Conservation (phyloP, 2,797 vertebrate species). For the Phylloscopus collybita region DNA sequence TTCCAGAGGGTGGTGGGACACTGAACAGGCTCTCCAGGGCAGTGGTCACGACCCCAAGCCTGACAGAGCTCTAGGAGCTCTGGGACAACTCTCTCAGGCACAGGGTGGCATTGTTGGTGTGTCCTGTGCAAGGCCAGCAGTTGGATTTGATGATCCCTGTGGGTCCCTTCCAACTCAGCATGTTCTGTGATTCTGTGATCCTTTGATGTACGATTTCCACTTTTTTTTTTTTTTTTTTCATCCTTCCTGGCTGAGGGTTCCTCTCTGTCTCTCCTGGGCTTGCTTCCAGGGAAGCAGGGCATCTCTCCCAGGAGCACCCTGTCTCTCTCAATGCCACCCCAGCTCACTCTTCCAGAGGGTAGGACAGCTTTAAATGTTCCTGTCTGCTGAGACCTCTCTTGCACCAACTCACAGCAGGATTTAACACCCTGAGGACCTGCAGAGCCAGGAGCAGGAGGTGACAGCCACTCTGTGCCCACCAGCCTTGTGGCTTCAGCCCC, state of each 20-base stretch:
- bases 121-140: background rate
- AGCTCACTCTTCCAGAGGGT: background rate
- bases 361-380: background rate
- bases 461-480: background rate
- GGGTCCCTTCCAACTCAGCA: background rate
- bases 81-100: fast-evolving
- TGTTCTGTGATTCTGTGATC: background rate
- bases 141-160: background rate
- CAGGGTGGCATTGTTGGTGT: background rate
- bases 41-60: background rate
- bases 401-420: background rate
- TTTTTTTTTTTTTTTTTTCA: background rate
- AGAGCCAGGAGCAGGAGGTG: background rate
- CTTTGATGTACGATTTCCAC: background rate
- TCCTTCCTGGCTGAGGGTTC: background rate
- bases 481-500: background rate
- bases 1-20: background rate
- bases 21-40: background rate
- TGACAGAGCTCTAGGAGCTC: background rate
- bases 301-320: background rate
- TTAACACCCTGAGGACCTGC: background rate
- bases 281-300: background rate
- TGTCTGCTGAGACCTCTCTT: background rate
- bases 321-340: background rate
- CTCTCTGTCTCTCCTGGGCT: background rate